Percentiles rank a stretch among this genome's conserved stretches.
These are phyloP conservation scores for Drosophila vallismaia DNA, from an alignment of 2,888 invertebrate genomes.

Conservation along the genomic window DNA sequence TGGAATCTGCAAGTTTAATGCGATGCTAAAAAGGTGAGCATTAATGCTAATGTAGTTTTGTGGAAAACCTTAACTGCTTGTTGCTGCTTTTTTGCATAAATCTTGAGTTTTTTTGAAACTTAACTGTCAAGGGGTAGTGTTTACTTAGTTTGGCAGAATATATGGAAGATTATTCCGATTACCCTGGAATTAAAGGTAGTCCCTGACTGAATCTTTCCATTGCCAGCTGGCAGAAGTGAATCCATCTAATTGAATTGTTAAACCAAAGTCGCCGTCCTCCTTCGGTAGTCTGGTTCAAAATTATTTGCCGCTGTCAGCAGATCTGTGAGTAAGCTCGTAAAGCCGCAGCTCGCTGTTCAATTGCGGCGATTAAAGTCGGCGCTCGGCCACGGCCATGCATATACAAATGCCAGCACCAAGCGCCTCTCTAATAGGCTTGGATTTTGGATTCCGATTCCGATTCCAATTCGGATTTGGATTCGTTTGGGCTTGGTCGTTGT, in stretches of 20 bases:
- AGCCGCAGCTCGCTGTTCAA: conserved; percentile 50
- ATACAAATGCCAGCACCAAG: conserved; percentile 56
- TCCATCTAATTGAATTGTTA: conserved; percentile 67
- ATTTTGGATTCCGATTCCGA: conserved; percentile 17
- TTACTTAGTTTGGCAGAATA: background rate
- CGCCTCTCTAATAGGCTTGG: conserved; percentile 61
- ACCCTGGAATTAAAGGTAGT: background rate
- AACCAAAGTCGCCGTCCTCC: conserved; percentile 33
- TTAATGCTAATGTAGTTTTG: conserved; percentile 26
- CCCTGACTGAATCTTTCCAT: background rate
- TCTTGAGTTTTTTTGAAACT: background rate
- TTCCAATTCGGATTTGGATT: conserved; percentile 5
- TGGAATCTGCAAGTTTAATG: conserved; percentile 45
- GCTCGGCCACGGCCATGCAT: conserved; percentile 51
- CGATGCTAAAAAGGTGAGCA: conserved; percentile 33
- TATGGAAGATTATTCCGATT: background rate
- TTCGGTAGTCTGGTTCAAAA: conserved; percentile 35
- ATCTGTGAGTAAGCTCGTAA: conserved; percentile 51
- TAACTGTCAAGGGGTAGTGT: background rate
- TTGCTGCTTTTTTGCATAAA: conserved; percentile 3
- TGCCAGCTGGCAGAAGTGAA: conserved; percentile 14
- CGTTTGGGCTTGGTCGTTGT: conserved; percentile 9
- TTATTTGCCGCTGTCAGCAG: conserved; percentile 60
- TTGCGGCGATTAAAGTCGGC: conserved; percentile 63
- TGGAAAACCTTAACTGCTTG: conserved; percentile 9